Base-by-base conservation (phyloP, 2,797 vertebrate species). In the Alosa sapidissima region DNA sequence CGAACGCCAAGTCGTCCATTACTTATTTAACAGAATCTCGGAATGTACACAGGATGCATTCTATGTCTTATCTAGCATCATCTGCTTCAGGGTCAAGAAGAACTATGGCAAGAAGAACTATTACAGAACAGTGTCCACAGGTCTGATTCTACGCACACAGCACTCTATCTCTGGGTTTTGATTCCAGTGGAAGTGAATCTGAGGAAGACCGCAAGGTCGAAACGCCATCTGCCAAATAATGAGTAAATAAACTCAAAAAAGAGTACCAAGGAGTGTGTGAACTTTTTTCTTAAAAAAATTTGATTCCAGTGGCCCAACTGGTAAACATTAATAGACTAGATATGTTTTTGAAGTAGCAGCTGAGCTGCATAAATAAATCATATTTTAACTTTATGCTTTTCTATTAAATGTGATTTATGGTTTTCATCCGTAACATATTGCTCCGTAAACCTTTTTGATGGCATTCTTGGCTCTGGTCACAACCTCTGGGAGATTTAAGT, bases 401-500 rank as follows among this genome's bases (percentile, higher is more conserved):
- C n/a, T 65, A 11, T 33, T 72, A 72, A 16, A 72, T 41, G 33
- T 36, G 28, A 72, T 16, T 72, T 14, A 41, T 36, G 33, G 5
- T 13, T 36, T 16, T 72, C 28, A 13, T 36, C 33, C 28, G 11
- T 16, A 41, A 36, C 65, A 36, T 2, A 72, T 72, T 72, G 65
- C 33, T 13, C 13, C 8, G 24, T 7, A 24, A 54, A 28, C 62
- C 7, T 4, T 14, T 72, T 45, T 65, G 68, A 68, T 55, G 19
- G 54, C 81, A 86, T 82, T 58, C 51, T 54, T 84, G 83, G 82
- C 48, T 86, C 36, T 13, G 52, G 68, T 81, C 84, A 45, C 60
- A 85, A 83, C 21, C 41, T 36, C 8, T 45, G 16, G 48, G 21
- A 62, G 11, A 60, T 54, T 36, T 54, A 60, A 52, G n/a, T 24